Evolutionary conservation across 2,888 invertebrate species (phyloP).

Genomic region (Nomada goodeniana): DNA sequence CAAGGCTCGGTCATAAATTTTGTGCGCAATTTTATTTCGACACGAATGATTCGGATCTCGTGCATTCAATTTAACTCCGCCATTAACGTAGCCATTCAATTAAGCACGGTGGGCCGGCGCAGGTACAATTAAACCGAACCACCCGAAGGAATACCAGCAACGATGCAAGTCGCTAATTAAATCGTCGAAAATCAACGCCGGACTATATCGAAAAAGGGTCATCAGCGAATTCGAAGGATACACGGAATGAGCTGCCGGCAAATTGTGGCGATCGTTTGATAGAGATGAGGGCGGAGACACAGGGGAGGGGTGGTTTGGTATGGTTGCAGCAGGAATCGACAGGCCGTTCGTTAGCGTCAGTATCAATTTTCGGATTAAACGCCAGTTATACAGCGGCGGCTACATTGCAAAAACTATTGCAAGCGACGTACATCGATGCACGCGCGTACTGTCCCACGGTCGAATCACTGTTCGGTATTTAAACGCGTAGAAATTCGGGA

Average conservation of each 20-base stretch:
- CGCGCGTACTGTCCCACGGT: not conserved
- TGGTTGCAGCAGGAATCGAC: conserved; percentile 59
- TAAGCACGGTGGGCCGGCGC: not conserved
- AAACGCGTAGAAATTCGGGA: conserved; percentile 31
- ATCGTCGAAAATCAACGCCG: conserved; percentile 32
- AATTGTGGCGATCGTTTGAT: conserved; percentile 26
- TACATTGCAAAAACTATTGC: conserved; percentile 49
- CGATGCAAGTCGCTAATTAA: conserved; percentile 35
- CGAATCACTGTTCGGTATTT: not conserved
- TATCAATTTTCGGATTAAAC: conserved; percentile 70
- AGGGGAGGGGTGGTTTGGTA: not conserved
- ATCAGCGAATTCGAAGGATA: conserved; percentile 43
- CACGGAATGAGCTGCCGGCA: conserved; percentile 31
- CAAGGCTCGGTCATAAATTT: no score
- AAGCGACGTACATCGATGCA: conserved; percentile 20
- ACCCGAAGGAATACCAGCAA: conserved; percentile 4
- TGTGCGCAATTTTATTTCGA: not conserved
- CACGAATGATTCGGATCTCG: not conserved
- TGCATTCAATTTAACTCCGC: not conserved
- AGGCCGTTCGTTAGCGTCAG: conserved; percentile 67
- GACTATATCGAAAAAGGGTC: conserved; percentile 41
- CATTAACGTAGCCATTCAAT: conserved; percentile 1
- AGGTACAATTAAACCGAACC: not conserved
- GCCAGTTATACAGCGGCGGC: conserved; percentile 42
- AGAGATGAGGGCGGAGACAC: not conserved